phyloP scores from a whole-genome alignment of 2,888 invertebrate species.

The Blera fallax region DNA sequence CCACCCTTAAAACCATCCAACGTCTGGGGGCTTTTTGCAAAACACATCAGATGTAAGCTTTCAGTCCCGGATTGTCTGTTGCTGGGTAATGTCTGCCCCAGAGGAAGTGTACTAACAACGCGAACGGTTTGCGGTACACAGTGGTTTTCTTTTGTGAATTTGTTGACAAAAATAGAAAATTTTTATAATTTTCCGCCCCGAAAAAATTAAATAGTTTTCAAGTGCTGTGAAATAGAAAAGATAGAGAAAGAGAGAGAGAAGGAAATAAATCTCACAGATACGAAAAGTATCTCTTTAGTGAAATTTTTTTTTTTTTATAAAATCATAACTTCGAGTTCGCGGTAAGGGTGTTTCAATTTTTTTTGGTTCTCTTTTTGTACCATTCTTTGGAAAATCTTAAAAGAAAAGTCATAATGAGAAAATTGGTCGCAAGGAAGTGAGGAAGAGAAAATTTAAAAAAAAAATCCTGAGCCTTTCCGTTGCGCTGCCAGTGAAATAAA shows the following conservation, averaged over 20 bases:
- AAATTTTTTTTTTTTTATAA: conserved; percentile 10
- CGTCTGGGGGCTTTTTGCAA: conserved; percentile 73
- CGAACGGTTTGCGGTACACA: conserved; percentile 68
- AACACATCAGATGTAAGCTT: conserved; percentile 78
- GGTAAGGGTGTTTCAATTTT: conserved; percentile 23
- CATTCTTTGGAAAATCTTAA: conserved; percentile 11
- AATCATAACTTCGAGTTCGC: neutral
- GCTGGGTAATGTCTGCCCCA: conserved; percentile 78
- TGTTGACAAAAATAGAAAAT: conserved; percentile 68
- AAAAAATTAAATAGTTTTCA: conserved; percentile 3
- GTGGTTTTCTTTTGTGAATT: conserved; percentile 57
- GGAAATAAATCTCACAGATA: conserved; percentile 14
- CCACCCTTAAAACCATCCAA: conserved; percentile 57
- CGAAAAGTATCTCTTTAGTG: conserved; percentile 25
- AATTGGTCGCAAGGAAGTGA: neutral
- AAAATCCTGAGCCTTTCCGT: conserved; percentile 39
- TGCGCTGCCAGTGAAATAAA: conserved; percentile 54
- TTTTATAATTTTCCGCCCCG: conserved; percentile 16
- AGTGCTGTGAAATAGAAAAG: conserved; percentile 3
- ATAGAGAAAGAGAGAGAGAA: conserved; percentile 4
- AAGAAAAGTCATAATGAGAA: conserved; percentile 16
- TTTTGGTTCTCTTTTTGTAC: conserved; percentile 5
- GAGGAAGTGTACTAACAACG: conserved; percentile 56
- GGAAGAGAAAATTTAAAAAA: conserved; percentile 10
- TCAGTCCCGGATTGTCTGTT: conserved; percentile 82